Evolutionary conservation across 35 echinoderm and acorn worm species (phyloP).

Genomic region (Ophioderma brevispina): DNA sequence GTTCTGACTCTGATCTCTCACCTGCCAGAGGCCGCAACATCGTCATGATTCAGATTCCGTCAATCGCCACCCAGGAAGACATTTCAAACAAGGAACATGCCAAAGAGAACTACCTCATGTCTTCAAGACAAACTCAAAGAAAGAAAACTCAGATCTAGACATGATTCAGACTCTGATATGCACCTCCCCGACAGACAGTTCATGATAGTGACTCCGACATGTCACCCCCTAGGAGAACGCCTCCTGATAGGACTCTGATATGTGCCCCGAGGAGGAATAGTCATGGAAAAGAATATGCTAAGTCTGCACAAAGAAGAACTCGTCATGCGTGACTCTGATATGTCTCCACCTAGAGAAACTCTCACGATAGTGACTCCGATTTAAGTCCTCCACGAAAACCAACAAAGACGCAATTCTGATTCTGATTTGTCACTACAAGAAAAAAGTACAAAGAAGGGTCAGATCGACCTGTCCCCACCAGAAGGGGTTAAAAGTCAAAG

Average conservation of each 20-base stretch:
- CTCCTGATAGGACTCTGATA: constrained; percentile 53
- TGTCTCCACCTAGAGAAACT: not conserved
- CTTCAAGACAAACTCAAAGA: not conserved
- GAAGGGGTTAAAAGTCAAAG: not conserved
- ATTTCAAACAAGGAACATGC: not conserved
- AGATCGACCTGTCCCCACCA: constrained; percentile 76
- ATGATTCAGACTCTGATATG: constrained; percentile 83
- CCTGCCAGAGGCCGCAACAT: not conserved
- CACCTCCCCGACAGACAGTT: constrained; percentile 37
- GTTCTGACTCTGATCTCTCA: constrained; percentile 15
- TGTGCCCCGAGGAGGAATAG: constrained; percentile 11
- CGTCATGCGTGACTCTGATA: not conserved
- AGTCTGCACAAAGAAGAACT: not conserved
- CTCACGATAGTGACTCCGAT: not conserved
- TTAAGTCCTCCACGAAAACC: not conserved
- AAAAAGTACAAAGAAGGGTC: constrained; percentile 6
- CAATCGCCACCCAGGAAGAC: constrained; percentile 27
- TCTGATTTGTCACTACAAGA: constrained; percentile 58
- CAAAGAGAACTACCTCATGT: not conserved
- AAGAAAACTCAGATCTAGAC: not conserved
- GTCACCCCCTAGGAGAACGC: not conserved
- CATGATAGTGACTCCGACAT: constrained; percentile 78
- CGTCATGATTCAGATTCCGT: constrained; percentile 50
- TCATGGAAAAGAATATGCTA: not conserved
- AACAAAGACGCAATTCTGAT: constrained; percentile 40